Evolutionary conservation across 2,113 vertebrate genomes (phyloP), one percentile per base, ranked within the genome.

Genomic region (Heliornis fulica): DNA sequence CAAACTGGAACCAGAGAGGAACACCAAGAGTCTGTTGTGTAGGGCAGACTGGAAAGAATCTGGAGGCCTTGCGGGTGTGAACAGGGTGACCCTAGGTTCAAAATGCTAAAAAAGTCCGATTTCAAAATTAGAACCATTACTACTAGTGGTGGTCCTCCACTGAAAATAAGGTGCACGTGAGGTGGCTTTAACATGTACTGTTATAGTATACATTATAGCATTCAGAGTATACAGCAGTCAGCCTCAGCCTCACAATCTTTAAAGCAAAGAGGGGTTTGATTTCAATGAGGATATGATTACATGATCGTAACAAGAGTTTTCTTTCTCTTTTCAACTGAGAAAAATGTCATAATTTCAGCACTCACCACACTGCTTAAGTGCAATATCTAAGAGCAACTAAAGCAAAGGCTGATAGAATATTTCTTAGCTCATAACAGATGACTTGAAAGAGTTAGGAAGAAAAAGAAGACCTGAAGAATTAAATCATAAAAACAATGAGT

Each of bases 121-220:
- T 72, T 77, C 43, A 72, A 19, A 50, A 53, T 10, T 11, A 65
- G 54, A 87, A 53, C 10, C 19, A 57, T 4, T 38, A 25, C 45
- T 41, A 45, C 0, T 50, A 70, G 26, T 46, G 29, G 28, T 34
- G 28, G 11, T 2, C 8, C 3, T 15, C 9, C 28, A 50, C 1
- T 31, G 28, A 59, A 86, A 77, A 54, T 21, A 5, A 28, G 43
- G 36, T 69, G 64, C 28, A n/a, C 15, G 8, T 12, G 32, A 45
- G 29, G 14, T 59, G 38, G 84, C 64, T 81, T 60, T 11, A 45
- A 43, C 1, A 4, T 21, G 13, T 15, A n/a, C 22, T 57, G 5
- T 16, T 16, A 41, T 16, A 61, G 69, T 1, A 54, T 54, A 48
- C 8, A 81, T n/a, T n/a, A n/a, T n/a, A n/a, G n/a, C n/a, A n/a